Percentiles rank a stretch among this genome's conserved stretches.
Conservation (phyloP, 1,140 invertebrate genomes). For the Drosophila pseudoobscura region DNA sequence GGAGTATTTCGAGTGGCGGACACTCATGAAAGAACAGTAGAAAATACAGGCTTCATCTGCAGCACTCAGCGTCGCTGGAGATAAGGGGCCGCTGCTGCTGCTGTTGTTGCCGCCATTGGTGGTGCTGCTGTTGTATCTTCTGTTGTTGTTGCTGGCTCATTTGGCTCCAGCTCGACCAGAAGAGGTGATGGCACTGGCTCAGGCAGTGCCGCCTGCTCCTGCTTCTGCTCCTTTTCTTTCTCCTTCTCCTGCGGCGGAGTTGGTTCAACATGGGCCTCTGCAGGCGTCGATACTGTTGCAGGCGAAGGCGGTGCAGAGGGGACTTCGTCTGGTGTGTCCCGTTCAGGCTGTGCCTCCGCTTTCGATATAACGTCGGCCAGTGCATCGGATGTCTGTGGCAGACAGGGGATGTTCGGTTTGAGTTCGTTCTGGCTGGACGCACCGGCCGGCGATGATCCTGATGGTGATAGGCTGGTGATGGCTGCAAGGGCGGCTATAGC, state of each 20-base stretch:
- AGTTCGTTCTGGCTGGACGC: conserved; percentile 7
- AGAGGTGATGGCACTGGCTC: conserved; percentile 35
- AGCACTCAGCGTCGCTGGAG: not conserved
- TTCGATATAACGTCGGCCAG: too few relatives aligned
- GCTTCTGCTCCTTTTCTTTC: not conserved
- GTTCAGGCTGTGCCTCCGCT: too few relatives aligned
- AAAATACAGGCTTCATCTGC: conserved; percentile 19
- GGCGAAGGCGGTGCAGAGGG: too few relatives aligned
- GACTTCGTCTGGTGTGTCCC: too few relatives aligned
- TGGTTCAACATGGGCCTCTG: conserved; percentile 4
- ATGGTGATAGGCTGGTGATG: not conserved
- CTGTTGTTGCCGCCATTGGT: too few relatives aligned
- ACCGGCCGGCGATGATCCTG: not conserved
- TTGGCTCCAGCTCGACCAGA: conserved; percentile 42
- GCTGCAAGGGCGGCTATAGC: conserved; percentile 25
- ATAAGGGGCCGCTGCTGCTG: too few relatives aligned
- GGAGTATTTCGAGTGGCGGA: conserved; percentile 29
- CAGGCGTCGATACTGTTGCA: not conserved
- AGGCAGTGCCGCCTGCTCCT: conserved; percentile 6
- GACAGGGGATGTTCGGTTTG: conserved; percentile 25
- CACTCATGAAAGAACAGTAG: conserved; percentile 3
- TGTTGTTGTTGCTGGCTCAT: conserved; percentile 4
- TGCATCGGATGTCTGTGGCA: conserved; percentile 4
- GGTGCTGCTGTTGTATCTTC: not conserved
- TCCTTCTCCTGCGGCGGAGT: conserved; percentile 1